These are phyloP conservation scores for Todus mexicanus DNA, from an alignment of 2,797 vertebrate genomes.

Conservation along the genomic window DNA sequence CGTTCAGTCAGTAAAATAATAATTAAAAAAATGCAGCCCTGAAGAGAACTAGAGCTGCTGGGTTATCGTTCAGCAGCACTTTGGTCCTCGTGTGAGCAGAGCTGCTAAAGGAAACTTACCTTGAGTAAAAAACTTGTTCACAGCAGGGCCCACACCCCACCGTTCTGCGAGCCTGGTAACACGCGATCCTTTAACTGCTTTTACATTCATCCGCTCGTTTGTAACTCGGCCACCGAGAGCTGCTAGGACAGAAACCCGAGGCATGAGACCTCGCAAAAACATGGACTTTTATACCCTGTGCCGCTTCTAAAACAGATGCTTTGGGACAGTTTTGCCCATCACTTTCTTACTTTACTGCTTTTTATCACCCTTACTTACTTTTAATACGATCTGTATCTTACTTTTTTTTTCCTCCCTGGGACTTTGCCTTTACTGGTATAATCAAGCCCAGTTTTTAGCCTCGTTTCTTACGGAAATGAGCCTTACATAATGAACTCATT, in stretches of 20 bases:
- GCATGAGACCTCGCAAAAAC: background rate
- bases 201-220: background rate
- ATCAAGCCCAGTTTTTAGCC: background rate
- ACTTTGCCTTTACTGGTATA: background rate
- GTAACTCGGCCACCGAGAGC: fast-evolving
- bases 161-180: background rate
- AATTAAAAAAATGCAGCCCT: background rate
- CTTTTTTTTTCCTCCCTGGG: background rate
- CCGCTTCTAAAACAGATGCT: background rate
- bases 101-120: background rate
- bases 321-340: background rate
- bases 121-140: background rate
- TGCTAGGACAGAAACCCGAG: background rate
- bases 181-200: background rate
- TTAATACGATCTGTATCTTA: background rate
- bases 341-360: background rate
- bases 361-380: background rate
- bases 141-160: too few species aligned
- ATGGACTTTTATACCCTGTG: fast-evolving
- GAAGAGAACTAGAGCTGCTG: background rate
- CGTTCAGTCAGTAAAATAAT: background rate
- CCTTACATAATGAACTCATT: background rate
- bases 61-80: background rate
- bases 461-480: background rate
- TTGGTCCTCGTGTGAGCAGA: fast-evolving